Evolutionary conservation across 1,140 invertebrate species (phyloP).

Genomic region (Leptestheria dahalacensis): DNA sequence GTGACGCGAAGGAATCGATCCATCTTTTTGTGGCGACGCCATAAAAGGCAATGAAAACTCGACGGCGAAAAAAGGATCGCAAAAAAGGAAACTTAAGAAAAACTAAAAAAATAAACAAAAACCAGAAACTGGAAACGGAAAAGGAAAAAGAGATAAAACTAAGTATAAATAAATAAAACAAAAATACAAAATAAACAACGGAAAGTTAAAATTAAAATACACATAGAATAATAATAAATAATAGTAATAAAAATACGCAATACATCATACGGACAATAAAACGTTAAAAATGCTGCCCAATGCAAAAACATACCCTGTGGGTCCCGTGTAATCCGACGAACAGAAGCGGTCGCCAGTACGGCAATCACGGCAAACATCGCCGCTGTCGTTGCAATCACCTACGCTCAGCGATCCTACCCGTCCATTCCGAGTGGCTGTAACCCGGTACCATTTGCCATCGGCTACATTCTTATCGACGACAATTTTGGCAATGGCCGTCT

Average conservation of each 20-base stretch:
- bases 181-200: too few relatives aligned
- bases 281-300: too few relatives aligned
- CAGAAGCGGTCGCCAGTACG: slow-evolving; percentile 58
- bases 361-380: slow-evolving; percentile 71
- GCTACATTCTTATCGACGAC: slow-evolving; percentile 51
- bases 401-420: slow-evolving; percentile 69
- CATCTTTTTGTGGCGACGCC: too few relatives aligned
- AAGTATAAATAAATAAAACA: too few relatives aligned
- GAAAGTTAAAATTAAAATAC: not conserved
- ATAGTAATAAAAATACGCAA: not conserved
- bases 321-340: slow-evolving; percentile 66
- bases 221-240: slow-evolving; percentile 1
- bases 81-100: too few relatives aligned
- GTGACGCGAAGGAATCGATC: too few relatives aligned
- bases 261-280: not conserved
- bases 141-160: too few relatives aligned
- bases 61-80: too few relatives aligned
- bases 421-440: slow-evolving; percentile 77
- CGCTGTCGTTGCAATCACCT: slow-evolving; percentile 60
- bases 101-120: too few relatives aligned
- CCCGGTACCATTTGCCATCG: slow-evolving; percentile 78
- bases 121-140: too few relatives aligned
- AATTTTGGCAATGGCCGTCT: slow-evolving; percentile 66
- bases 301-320: slow-evolving; percentile 52
- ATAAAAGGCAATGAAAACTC: too few relatives aligned